phyloP scores from a whole-genome alignment of 2,888 invertebrate genomes.

The Copidosoma aretas region DNA sequence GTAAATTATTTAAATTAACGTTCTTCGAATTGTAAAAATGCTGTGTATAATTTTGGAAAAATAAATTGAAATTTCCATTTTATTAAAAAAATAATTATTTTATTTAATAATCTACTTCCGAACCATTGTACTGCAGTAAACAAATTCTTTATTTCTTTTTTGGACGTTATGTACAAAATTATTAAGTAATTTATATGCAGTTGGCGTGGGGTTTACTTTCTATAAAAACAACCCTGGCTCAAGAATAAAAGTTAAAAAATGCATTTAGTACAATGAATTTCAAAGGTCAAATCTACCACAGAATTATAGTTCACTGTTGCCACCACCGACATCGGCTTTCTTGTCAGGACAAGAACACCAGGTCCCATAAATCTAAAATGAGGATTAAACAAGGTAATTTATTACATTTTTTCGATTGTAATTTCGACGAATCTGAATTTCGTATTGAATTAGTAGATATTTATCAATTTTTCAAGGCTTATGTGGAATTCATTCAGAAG shows the following conservation, averaged over 20 bases:
- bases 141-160: no score
- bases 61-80: background rate
- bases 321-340: constrained; percentile 96
- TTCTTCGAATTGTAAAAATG: constrained; percentile 1
- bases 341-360: constrained; percentile 85
- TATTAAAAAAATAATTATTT: no score
- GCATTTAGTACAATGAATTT: constrained; percentile 56
- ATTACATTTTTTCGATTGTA: background rate
- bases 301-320: constrained; percentile 91
- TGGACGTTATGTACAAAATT: no score
- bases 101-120: no score
- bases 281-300: constrained; percentile 65
- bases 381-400: constrained; percentile 85
- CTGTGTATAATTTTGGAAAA: constrained; percentile 31
- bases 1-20: constrained; percentile 6
- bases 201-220: no score
- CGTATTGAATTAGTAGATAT: constrained; percentile 6
- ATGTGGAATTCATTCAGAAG: constrained; percentile 62
- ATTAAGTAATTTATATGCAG: no score
- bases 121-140: no score
- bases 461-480: constrained; percentile 58
- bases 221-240: no score
- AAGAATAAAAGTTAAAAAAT: constrained; percentile 42
- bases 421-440: background rate
- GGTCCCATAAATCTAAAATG: constrained; percentile 71